Conservation (phyloP, 2,797 vertebrate species). For the Kryptopterus vitreolus region DNA sequence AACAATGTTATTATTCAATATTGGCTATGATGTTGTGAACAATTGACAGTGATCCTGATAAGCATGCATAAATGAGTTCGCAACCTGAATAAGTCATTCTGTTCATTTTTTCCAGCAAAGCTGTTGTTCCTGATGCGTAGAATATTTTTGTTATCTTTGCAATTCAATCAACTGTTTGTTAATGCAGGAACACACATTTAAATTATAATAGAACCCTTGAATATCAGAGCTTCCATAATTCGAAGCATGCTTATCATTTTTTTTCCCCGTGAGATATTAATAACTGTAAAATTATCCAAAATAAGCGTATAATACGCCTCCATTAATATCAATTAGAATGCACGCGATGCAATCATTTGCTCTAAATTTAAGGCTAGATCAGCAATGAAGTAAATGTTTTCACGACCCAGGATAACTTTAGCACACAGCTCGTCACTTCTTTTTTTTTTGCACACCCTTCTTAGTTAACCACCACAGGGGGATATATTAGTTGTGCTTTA, state of each 20-base stretch:
- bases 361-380: conserved; percentile 4
- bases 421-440: conserved; percentile 40
- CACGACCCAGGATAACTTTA: conserved; percentile 29
- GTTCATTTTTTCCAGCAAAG: neutral
- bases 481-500: conserved; percentile 57
- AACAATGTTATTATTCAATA: neutral
- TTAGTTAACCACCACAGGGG: conserved; percentile 49
- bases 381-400: conserved; percentile 40
- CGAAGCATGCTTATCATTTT: neutral
- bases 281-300: neutral
- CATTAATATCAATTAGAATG: neutral
- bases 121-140: neutral
- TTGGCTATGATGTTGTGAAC: no score
- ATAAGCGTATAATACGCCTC: neutral
- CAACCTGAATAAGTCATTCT: neutral
- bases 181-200: neutral
- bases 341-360: neutral
- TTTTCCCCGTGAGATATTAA: neutral
- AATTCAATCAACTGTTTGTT: conserved; percentile 4
- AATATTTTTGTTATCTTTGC: conserved; percentile 14
- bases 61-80: conserved; percentile 7
- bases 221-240: conserved; percentile 23
- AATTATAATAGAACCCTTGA: neutral
- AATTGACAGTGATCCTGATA: no score
- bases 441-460: conserved; percentile 45